A percentile compares a stretch with the other conserved stretches of the same genome.
Evolutionary conservation across 2,888 invertebrate genomes (phyloP).

Genomic region (Eupithecia exiguata): DNA sequence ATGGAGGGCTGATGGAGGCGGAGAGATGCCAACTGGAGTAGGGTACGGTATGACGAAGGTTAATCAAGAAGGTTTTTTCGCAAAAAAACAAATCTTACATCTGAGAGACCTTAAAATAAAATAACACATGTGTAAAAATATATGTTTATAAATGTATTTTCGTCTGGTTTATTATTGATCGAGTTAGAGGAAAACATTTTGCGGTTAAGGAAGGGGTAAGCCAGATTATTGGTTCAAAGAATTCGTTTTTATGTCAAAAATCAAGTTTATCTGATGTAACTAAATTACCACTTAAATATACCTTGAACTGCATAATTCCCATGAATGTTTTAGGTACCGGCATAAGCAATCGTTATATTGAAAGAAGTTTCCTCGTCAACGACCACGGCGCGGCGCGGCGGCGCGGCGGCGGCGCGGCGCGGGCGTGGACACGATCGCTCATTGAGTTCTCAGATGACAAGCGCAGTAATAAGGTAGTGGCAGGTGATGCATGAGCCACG

Average conservation of each 20-base stretch:
- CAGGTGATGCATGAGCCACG: neutral
- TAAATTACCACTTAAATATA: neutral
- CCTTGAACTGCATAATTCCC: neutral
- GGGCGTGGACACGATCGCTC: neutral
- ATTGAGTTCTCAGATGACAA: neutral
- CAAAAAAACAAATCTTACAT: neutral
- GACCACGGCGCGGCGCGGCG: no score
- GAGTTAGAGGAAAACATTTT: slow-evolving; percentile 3
- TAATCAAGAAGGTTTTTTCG: neutral
- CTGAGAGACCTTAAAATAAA: neutral
- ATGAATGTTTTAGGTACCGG: neutral
- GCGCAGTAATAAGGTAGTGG: neutral
- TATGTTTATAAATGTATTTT: no score
- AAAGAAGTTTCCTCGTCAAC: neutral
- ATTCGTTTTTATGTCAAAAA: neutral
- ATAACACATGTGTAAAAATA: no score
- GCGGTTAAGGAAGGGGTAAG: neutral
- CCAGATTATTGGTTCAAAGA: neutral
- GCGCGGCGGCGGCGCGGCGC: no score
- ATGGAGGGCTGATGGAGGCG: slow-evolving; percentile 3
- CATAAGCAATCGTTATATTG: neutral
- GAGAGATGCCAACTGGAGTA: slow-evolving; percentile 13
- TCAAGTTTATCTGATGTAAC: neutral
- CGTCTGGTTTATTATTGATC: neutral
- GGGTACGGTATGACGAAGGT: slow-evolving; percentile 13